Base-by-base conservation (phyloP, 2,888 invertebrate species). In the Xylocampa areola region DNA sequence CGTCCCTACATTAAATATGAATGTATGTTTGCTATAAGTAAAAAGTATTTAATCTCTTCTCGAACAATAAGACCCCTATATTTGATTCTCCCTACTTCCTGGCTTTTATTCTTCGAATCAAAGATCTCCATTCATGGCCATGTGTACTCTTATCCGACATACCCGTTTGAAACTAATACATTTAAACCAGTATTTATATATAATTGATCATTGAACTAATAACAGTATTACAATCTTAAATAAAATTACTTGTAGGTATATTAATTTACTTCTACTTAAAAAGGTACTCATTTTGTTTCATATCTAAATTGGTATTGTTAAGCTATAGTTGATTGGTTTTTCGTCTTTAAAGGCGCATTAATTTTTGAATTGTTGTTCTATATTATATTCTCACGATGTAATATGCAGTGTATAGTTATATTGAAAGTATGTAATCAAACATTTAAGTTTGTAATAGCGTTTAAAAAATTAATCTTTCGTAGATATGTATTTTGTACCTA, bases 301-400 rank as follows among this genome's bases (percentile, higher is more conserved):
- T 36, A 40, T 27, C 37, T 19, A 68, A 73, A 73, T 73, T 68
- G 68, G 44, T 64, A 71, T 64, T 75, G 73, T 61, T 71, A 53
- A 16, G 2, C 13, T 33, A 23, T 21, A 19, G n/a, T 51, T 68
- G 60, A 72, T 72, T 64, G 39, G 39, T 29, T 72, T 62, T 44
- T 51, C 45, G 49, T 61, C 61, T 70, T 55, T 63, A 63, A 57
- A 45, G 50, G 4, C 36, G 7, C 23, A 25, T 45, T n/a, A 2
- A 17, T 21, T 27, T 55, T 55, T 37, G 13, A 36, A 48, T 40
- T 49, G 45, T 55, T 17, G 41, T 52, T 52, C 17, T 33, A 14
- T 43, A 37, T 52, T 74, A 33, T 47, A 35, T 74, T 70, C 67
- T 60, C 55, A 74, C 51, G 67, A 57, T 35, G 4, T 39, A 16